Percentiles rank a stretch among this genome's conserved stretches.
Evolutionary conservation across 2,113 vertebrate genomes (phyloP).

Genomic region (Peucedramus taeniatus): DNA sequence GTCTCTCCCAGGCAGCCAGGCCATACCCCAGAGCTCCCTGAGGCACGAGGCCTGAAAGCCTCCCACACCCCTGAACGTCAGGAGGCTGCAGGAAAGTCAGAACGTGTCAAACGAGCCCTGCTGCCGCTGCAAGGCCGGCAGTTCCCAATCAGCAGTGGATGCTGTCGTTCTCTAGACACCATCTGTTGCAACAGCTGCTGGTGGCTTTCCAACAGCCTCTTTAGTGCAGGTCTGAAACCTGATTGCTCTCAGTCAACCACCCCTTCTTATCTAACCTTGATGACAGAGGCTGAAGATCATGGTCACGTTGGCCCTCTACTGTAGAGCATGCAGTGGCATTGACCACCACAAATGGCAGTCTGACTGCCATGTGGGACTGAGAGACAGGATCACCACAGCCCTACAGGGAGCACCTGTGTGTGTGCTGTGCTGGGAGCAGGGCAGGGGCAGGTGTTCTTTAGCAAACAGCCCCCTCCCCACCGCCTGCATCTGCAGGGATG

Average conservation of each 20-base stretch:
- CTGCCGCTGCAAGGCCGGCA: not conserved
- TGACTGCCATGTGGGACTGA: not conserved
- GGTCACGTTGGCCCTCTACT: not conserved
- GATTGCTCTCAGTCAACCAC: not conserved
- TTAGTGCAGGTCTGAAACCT: not conserved
- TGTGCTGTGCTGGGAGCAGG: not conserved
- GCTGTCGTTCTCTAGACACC: conserved; percentile 1
- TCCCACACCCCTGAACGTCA: not conserved
- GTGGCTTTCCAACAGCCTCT: conserved; percentile 16
- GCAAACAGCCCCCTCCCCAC: not conserved
- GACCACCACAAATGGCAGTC: not conserved
- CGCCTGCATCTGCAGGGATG: too few species aligned
- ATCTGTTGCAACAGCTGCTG: conserved; percentile 53
- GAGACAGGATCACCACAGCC: not conserved
- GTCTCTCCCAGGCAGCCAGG: not conserved
- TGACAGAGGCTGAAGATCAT: not conserved
- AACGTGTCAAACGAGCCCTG: not conserved
- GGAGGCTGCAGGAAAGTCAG: not conserved
- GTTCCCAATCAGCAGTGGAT: not conserved
- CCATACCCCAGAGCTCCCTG: not conserved
- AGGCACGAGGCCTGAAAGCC: not conserved
- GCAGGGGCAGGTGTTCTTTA: not conserved
- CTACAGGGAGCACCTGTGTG: accelerated
- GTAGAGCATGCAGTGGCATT: not conserved
- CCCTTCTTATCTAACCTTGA: not conserved